Conservation (phyloP, 2,888 invertebrate species). For the Megaustenia siamemsis region DNA sequence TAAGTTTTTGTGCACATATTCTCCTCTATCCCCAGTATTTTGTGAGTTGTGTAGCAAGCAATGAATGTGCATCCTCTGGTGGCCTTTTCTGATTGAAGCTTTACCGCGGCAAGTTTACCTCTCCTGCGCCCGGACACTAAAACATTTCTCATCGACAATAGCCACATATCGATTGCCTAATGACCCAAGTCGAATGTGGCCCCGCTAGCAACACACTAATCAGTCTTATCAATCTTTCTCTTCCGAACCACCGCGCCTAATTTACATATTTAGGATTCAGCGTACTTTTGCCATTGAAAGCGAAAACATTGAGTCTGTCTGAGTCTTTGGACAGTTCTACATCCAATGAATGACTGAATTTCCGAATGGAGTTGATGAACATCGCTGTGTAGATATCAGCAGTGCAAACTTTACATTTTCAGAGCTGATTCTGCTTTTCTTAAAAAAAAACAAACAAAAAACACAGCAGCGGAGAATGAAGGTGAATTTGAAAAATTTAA, state of each 20-base stretch:
- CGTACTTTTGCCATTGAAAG: slow-evolving; percentile 17
- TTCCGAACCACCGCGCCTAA: slow-evolving; percentile 2
- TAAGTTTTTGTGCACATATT: too few species aligned
- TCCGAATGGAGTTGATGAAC: not conserved
- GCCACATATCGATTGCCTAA: not conserved
- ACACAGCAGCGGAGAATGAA: not conserved
- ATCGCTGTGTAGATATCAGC: not conserved
- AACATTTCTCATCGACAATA: slow-evolving; percentile 2
- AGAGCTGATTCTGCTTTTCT: not conserved
- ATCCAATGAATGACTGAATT: not conserved
- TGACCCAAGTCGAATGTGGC: slow-evolving; percentile 22
- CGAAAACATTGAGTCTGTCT: slow-evolving; percentile 14
- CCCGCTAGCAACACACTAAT: slow-evolving; percentile 2
- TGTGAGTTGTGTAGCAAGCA: not conserved
- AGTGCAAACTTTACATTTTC: not conserved
- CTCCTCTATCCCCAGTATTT: too few species aligned
- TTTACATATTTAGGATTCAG: slow-evolving; percentile 29
- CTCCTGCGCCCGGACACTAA: not conserved
- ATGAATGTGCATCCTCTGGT: not conserved
- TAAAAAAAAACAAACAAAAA: not conserved
- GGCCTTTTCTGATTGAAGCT: not conserved
- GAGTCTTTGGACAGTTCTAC: slow-evolving; percentile 10
- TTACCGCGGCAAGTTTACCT: not conserved
- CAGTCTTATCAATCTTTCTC: not conserved
- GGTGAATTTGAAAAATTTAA: not conserved